Evolutionary conservation across 1,140 invertebrate genomes (phyloP), one percentile per base, ranked within the genome.

Genomic region (Zeugodacus cucurbitae): DNA sequence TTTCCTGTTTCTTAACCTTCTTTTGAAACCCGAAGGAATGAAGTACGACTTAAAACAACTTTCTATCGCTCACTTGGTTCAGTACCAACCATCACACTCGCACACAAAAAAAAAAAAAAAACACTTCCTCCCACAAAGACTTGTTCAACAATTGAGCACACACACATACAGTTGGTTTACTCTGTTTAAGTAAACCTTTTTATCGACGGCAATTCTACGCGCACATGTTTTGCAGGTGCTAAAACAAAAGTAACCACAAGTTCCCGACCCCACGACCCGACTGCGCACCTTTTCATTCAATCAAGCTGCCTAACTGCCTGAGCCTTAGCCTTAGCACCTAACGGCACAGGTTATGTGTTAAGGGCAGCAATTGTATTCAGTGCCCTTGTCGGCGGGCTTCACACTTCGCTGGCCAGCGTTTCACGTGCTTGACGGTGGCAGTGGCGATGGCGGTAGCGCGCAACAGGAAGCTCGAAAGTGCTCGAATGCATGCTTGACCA

Each of bases 351-450:
- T 48, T 32, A 34, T 17, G 29, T 26, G 29, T 26, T 70, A 70
- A 82, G 44, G n/a, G 20, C n/a, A 82, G 41, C 37, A 82, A 82
- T 82, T 82, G 41, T 82, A 48, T 82, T 48, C 74, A 82, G 37
- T 44, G 34, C 41, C n/a, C 74, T 82, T 48, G 37, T 82, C 34
- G 37, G 74, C n/a, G 44, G 41, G 74, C 74, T 44, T 48, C n/a
- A 48, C 41, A 48, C 41, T 48, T 82, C 41, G 37, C 22, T 82
- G 44, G n/a, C 26, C 67, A 74, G 67, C 67, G 20, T 41, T 22
- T 74, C 32, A 74, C 34, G 67, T 37, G 29, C 11, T 74, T 74
- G 32, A 34, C 6, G 34, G 67, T 34, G 41, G 34, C 29, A 32
- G 34, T 41, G 67, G 67, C 6, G 34, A 34, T 34, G 41, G 34